Base-by-base conservation (phyloP, 2,888 invertebrate genomes). In the Acrobasis repandana region DNA sequence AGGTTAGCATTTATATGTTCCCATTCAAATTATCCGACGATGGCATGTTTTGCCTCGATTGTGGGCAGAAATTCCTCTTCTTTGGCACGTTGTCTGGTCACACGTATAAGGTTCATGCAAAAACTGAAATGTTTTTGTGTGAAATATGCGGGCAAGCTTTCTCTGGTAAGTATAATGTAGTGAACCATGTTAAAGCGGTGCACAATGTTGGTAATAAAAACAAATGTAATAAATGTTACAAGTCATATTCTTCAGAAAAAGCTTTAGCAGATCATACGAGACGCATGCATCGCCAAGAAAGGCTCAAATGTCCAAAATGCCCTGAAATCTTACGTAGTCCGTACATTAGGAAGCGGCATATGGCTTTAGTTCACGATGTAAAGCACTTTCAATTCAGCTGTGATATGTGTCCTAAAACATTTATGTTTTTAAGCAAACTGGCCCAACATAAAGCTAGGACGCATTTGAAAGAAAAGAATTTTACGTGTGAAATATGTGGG, bases 71-170 rank as follows among this genome's bases (percentile, higher is more conserved):
- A 0, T 87, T 83, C 33, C 64, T 68, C 48, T 87, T 83, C 58
- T 86, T 86, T 46, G 80, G 82, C 0, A 69, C 82, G 0, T 63
- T 87, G 2, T 36, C 86, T 0, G 75, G 70, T 1, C 87, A 87
- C 33, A 69, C 71, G 0, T 73, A 86, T 48, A 80, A 79, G 56
- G 74, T 62, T 14, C 86, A 86, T n/a, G 82, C 76, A 20, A 78
- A 72, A 11, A 69, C 75, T 11, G 74, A 75, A 10, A 69, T 75
- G 0, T 83, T 73, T 20, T 28, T 85, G 0, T 87, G 87, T 59
- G 86, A 87, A 52, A 76, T 83, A 0, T 87, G 91, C 43, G 92
- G 91, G 0, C 80, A 85, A 60, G 83, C 80, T 0, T 91, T 90
- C 58, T 71, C 83, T 0, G 77, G 79, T 0, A 84, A 81, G 18